Percentiles rank a stretch among this genome's conserved stretches.
These are phyloP conservation scores for Reticulitermes speratus DNA, from an alignment of 1,140 invertebrate species.

Conservation along the genomic window DNA sequence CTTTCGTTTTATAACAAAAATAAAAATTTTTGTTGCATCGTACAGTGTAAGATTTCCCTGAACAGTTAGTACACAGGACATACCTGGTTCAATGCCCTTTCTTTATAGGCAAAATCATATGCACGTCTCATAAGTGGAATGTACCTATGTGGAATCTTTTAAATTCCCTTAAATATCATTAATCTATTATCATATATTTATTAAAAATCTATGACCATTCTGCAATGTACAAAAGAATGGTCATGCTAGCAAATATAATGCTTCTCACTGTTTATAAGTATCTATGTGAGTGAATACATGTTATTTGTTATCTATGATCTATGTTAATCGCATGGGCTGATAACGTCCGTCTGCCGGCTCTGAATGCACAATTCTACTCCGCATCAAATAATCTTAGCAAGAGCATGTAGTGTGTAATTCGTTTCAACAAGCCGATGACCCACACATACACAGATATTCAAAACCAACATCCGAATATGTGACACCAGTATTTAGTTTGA, in stretches of 20 bases:
- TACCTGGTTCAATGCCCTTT: constrained; percentile 21
- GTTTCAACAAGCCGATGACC: no score
- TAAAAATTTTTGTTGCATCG: neutral
- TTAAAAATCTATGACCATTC: neutral
- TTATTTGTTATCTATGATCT: neutral
- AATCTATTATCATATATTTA: neutral
- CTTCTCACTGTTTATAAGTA: neutral
- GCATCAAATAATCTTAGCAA: neutral
- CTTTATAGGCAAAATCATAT: constrained; percentile 26
- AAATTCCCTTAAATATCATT: neutral
- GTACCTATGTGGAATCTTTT: neutral
- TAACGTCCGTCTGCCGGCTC: neutral
- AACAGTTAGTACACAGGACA: neutral
- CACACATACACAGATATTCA: no score
- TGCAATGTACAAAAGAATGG: neutral
- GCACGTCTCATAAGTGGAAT: constrained; percentile 20
- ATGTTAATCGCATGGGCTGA: constrained; percentile 9
- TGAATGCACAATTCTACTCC: neutral
- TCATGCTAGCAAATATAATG: neutral
- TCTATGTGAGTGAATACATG: neutral
- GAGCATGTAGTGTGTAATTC: neutral
- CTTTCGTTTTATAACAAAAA: neutral
- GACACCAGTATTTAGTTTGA: no score
- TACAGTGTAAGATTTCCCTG: neutral
- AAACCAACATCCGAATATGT: no score